These are phyloP conservation scores for Aplochiton taeniatus DNA, from an alignment of 2,797 vertebrate species.

Conservation along the genomic window DNA sequence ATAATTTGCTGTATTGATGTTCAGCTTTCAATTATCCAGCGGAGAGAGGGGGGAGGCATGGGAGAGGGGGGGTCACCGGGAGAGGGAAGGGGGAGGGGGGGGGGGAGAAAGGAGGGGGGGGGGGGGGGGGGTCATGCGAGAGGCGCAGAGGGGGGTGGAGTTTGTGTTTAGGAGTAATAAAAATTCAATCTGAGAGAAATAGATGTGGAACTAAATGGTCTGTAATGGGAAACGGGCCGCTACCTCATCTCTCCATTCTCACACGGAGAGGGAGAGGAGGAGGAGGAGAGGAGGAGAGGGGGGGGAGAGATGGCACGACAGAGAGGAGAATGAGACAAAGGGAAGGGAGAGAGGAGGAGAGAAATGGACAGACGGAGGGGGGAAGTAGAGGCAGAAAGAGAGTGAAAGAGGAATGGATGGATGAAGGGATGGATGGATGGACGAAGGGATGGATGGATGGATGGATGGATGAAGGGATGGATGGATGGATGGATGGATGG, in stretches of 20 bases:
- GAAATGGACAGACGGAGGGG: conserved; percentile 9
- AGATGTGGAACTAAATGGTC: conserved; percentile 71
- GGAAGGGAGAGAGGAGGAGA: conserved; percentile 1
- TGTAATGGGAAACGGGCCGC: conserved; percentile 64
- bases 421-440: conserved; percentile 4
- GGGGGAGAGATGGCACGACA: conserved; percentile 15
- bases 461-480: conserved; percentile 5
- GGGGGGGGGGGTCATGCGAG: conserved; percentile 1
- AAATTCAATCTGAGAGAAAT: conserved; percentile 69
- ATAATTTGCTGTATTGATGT: conserved; percentile 66
- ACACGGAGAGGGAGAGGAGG: conserved; percentile 1
- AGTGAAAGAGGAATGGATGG: conserved; percentile 1
- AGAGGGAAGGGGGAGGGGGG: conserved; percentile 12
- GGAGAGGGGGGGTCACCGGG: conserved; percentile 31
- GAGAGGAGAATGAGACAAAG: not conserved
- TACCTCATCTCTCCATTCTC: conserved; percentile 29
- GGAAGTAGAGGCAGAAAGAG: not conserved
- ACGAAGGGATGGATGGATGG: conserved; percentile 8
- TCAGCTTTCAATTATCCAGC: conserved; percentile 67
- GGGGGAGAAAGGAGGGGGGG: not conserved
- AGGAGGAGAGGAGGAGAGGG: conserved; percentile 3
- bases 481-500: conserved; percentile 5
- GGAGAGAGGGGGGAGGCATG: conserved; percentile 44
- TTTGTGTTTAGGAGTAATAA: conserved; percentile 66
- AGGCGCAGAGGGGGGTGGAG: conserved; percentile 18